Percentiles rank a stretch among this genome's conserved stretches.
Conservation (phyloP, 2,888 invertebrate species). For the Sarcophaga subvicina region DNA sequence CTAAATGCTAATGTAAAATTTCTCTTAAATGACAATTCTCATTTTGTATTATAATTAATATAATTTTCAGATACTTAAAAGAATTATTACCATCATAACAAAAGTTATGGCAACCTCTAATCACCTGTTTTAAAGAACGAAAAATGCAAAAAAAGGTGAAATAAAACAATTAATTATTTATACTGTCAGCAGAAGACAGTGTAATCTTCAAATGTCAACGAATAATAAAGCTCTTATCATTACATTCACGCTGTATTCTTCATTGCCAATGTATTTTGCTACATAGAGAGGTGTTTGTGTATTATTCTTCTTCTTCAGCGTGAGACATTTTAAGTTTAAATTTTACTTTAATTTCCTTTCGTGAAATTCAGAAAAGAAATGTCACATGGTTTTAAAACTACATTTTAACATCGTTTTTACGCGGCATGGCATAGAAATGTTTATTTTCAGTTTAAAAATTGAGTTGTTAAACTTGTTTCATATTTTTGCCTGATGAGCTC, state of each 20-base stretch:
- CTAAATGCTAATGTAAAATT: neutral
- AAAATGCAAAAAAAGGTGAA: conserved; percentile 13
- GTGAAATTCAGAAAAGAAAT: too few relatives aligned
- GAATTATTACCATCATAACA: neutral
- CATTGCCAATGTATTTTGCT: too few relatives aligned
- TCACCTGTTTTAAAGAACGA: conserved; percentile 5
- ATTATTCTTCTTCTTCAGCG: neutral
- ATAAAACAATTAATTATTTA: conserved; percentile 54
- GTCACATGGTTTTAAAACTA: too few relatives aligned
- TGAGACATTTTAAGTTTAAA: neutral
- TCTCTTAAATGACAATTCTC: neutral
- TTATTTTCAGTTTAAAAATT: neutral
- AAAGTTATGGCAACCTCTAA: neutral
- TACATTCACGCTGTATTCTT: neutral
- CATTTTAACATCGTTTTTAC: neutral
- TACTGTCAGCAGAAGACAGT: conserved; percentile 31
- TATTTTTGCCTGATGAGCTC: too few relatives aligned
- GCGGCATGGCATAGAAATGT: neutral
- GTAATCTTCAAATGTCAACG: conserved; percentile 40
- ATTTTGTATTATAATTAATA: conserved; percentile 1
- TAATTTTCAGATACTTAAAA: conserved; percentile 14
- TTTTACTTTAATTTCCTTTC: conserved; percentile 46
- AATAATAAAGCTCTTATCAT: conserved; percentile 24
- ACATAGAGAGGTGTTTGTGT: too few relatives aligned
- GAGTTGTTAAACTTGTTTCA: too few relatives aligned